These are phyloP conservation scores for Accipiter cooperii DNA, from an alignment of 2,113 vertebrate genomes.

Conservation along the genomic window DNA sequence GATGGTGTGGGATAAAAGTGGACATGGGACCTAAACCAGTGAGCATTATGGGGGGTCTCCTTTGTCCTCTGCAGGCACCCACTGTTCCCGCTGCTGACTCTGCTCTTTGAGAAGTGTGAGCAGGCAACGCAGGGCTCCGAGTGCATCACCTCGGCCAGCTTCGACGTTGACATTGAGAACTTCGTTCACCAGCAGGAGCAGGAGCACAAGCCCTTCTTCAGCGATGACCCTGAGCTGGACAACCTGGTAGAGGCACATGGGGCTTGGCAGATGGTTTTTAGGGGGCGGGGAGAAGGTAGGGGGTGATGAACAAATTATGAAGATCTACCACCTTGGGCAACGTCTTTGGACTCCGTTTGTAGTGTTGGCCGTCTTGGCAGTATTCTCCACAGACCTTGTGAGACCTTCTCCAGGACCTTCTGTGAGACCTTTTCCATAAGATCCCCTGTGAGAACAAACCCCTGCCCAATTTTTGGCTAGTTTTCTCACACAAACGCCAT, in stretches of 20 bases:
- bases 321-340: neutral
- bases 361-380: neutral
- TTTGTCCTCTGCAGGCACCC: constrained; percentile 82
- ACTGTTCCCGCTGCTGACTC: constrained; percentile 90
- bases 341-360: neutral
- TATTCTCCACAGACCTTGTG: neutral
- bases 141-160: constrained; percentile 99
- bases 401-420: neutral
- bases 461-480: neutral
- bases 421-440: neutral
- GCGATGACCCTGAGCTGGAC: constrained; percentile 95
- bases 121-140: constrained; percentile 98
- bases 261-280: neutral
- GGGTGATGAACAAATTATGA: neutral
- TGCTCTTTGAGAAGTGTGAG: constrained; percentile 97
- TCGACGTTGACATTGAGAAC: constrained; percentile 97
- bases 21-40: neutral
- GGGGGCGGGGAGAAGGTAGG: neutral
- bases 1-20: neutral
- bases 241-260: constrained; percentile 84
- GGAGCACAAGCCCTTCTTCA: constrained; percentile 98
- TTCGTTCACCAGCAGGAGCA: constrained; percentile 98
- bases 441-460: neutral
- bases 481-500: neutral
- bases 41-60: rapidly evolving